phyloP scores from a whole-genome alignment of 35 echinoderm and acorn worm genomes.

The Lytechinus variegatus region DNA sequence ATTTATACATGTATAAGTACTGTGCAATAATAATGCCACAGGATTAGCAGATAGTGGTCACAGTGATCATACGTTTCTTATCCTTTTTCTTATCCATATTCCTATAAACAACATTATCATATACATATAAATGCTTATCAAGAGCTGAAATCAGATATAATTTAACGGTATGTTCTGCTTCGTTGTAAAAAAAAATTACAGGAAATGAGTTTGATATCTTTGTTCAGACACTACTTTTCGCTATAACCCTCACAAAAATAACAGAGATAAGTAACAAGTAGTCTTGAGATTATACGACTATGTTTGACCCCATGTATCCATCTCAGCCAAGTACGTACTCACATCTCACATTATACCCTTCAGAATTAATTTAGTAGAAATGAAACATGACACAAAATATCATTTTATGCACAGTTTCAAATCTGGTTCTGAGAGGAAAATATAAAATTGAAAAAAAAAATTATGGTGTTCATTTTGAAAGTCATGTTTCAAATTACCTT shows the following conservation, averaged over 20 bases:
- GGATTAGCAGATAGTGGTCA: too few species aligned
- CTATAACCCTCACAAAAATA: neutral
- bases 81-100: too few species aligned
- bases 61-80: too few species aligned
- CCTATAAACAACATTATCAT: too few species aligned
- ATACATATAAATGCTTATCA: too few species aligned
- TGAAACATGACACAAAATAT: neutral
- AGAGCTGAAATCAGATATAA: too few species aligned
- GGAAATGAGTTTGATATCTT: too few species aligned
- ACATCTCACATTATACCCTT: neutral
- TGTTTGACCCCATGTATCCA: neutral
- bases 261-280: neutral
- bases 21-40: too few species aligned
- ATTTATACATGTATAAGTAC: too few species aligned
- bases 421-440: neutral
- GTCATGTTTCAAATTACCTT: conserved; percentile 1
- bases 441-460: neutral
- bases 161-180: too few species aligned
- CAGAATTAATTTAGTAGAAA: neutral
- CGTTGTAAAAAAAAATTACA: too few species aligned
- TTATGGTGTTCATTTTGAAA: neutral
- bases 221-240: too few species aligned
- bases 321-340: neutral
- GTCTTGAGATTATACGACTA: neutral
- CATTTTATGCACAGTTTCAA: neutral